Evolutionary conservation across 2,797 vertebrate genomes (phyloP).

Genomic region (Lophius americanus): DNA sequence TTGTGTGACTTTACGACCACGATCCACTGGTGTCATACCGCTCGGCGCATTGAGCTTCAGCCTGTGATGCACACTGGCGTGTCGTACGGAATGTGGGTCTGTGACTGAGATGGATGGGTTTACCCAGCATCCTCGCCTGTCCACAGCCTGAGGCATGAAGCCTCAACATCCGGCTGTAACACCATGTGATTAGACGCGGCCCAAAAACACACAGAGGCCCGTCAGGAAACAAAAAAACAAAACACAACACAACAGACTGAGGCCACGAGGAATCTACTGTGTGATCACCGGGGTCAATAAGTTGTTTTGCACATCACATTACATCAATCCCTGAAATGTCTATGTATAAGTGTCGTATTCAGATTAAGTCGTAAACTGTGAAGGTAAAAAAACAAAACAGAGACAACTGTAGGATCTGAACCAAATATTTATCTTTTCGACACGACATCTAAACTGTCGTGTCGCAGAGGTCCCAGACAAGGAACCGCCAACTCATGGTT

Average conservation of each 20-base stretch:
- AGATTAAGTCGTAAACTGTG: too few relatives aligned
- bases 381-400: too few relatives aligned
- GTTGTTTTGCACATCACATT: background rate
- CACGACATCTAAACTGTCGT: too few relatives aligned
- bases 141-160: conserved; percentile 19
- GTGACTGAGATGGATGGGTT: conserved; percentile 1
- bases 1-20: background rate
- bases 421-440: too few relatives aligned
- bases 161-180: conserved; percentile 28
- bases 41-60: background rate
- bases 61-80: conserved; percentile 6
- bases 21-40: background rate
- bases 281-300: background rate
- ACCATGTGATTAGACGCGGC: conserved; percentile 13
- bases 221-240: conserved; percentile 23
- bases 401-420: too few relatives aligned
- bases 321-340: background rate
- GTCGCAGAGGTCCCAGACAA: too few relatives aligned
- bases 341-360: too few relatives aligned
- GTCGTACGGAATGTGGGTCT: conserved; percentile 1
- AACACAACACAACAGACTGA: conserved; percentile 9
- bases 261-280: background rate
- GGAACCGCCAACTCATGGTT: too few relatives aligned
- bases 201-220: conserved; percentile 27
- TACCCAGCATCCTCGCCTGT: conserved; percentile 11